A percentile compares a stretch with the other conserved stretches of the same genome.
These are phyloP conservation scores for Aplodontia rufa DNA, from an alignment of 2,113 vertebrate species.

Conservation along the genomic window DNA sequence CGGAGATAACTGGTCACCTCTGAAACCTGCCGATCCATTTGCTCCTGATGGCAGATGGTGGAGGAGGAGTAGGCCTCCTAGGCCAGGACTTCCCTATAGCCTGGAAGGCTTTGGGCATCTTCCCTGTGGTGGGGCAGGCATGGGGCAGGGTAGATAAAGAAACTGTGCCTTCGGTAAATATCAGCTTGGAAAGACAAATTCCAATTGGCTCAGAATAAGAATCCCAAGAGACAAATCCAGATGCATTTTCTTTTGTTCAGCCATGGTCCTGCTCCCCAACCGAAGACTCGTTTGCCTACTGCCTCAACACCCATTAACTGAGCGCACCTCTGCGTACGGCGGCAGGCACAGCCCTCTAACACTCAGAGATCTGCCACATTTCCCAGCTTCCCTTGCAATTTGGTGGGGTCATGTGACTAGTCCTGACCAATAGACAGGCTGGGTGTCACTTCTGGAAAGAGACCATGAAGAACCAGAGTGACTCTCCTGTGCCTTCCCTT, in stretches of 20 bases:
- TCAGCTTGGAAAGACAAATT: background rate
- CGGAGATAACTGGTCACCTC: background rate
- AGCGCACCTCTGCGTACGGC: fast-evolving
- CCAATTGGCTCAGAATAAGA: background rate
- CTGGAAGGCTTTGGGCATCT: background rate
- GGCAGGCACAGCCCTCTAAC: fast-evolving
- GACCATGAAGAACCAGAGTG: background rate
- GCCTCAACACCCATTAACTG: fast-evolving
- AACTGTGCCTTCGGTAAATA: fast-evolving
- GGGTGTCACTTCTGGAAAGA: background rate
- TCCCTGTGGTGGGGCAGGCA: background rate
- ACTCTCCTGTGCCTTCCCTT: background rate
- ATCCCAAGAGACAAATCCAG: background rate
- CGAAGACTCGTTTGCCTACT: background rate
- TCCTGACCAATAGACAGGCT: background rate
- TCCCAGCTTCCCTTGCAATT: conserved; percentile 17
- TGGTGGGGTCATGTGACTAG: background rate
- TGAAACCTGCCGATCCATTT: background rate
- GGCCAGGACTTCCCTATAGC: fast-evolving
- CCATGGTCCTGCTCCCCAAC: background rate
- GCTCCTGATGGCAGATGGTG: background rate
- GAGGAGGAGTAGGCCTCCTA: fast-evolving
- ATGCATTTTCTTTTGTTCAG: fast-evolving
- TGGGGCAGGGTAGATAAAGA: background rate
- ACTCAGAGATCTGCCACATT: fast-evolving